Evolutionary conservation across 2,888 invertebrate species (phyloP).

Genomic region (Pseudolycoriella hygida): DNA sequence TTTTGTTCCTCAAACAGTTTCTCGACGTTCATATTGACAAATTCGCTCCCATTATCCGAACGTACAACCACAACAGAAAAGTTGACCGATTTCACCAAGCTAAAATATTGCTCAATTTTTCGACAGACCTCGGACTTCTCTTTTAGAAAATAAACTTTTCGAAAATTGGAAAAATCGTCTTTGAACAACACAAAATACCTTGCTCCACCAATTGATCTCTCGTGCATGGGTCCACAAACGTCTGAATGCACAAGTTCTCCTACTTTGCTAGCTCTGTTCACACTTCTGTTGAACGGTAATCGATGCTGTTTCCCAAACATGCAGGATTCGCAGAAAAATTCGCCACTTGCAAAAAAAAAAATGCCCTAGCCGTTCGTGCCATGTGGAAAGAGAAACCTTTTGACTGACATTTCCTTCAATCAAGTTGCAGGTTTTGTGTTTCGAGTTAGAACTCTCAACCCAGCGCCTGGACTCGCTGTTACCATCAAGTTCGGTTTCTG

Average conservation of each 20-base stretch:
- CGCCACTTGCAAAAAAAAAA: conserved; percentile 5
- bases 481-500: too few species aligned
- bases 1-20: conserved; percentile 8
- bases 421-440: too few species aligned
- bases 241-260: conserved; percentile 14
- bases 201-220: conserved; percentile 9
- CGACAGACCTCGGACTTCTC: conserved; percentile 11
- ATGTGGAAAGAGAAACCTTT: too few species aligned
- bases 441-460: too few species aligned
- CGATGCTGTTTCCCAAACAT: conserved; percentile 12
- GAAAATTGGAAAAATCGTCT: conserved; percentile 12
- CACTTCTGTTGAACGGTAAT: conserved; percentile 8
- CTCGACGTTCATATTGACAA: conserved; percentile 3
- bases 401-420: not conserved
- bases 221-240: too few species aligned
- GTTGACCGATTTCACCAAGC: not conserved
- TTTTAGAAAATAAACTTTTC: conserved; percentile 10
- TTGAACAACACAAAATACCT: conserved; percentile 12
- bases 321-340: conserved; percentile 13
- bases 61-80: conserved; percentile 4
- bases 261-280: not conserved
- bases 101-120: conserved; percentile 7
- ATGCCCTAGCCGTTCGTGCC: too few species aligned
- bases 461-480: too few species aligned
- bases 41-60: conserved; percentile 7